Evolutionary conservation across 1,140 invertebrate genomes (phyloP), one percentile per base, ranked within the genome.

Genomic region (Melanaphis sacchari): DNA sequence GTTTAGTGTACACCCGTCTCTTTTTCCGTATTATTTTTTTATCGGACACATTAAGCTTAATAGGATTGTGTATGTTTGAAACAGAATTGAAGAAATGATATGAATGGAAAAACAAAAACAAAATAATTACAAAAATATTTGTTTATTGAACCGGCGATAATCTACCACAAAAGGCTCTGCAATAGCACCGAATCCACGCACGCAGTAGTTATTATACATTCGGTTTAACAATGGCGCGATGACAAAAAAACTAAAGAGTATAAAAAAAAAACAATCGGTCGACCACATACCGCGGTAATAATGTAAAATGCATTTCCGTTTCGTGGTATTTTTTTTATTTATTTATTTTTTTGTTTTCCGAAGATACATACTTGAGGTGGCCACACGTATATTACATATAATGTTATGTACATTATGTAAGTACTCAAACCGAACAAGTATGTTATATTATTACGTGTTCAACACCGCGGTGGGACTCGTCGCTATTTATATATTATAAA

Each of bases 231-330:
- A 85, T 85, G 84, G 41, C 84, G 41, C 84, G 26, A 85, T 43
- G 84, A 85, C 84, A 40, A 87, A 87, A 87, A 87, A 87, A 87
- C 24, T 87, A 2, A 89, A 36, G 22, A 52, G 11, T 85, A 85
- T 41, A 38, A 87, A 43, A 43, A 38, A 87, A 43, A 43, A 87
- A 84, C 31, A 46, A 88, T 36, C 41, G 31, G 41, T 89, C 87
- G 87, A 52, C 87, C 87, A 52, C 87, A 38, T 81, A 91, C 54
- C 81, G 59, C 41, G 31, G 43, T 84, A n/a, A 82, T 49, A 52
- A 38, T 46, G n/a, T 52, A 38, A 89, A 89, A 52, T 9, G 46
- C 36, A 92, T 84, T 92, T 92, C 91, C 91, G 91, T 46, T 84
- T 92, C 84, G 91, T 40, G 91, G 91, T 52, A 76, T 92, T 38